Evolutionary conservation across 1,140 invertebrate species (phyloP).

Genomic region (Agraylea sexmaculata): DNA sequence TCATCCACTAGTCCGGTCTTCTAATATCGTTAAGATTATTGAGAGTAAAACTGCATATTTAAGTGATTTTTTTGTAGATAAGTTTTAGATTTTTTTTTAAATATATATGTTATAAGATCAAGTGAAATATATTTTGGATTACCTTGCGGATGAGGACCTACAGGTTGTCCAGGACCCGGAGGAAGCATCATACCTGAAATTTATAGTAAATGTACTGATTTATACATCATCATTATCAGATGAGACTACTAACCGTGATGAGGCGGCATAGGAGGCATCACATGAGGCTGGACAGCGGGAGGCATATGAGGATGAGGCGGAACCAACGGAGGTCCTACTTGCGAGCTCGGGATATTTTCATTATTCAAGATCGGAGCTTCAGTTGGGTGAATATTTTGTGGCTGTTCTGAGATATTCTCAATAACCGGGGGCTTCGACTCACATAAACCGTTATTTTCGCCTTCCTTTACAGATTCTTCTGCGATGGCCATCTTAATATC

Average conservation of each 20-base stretch:
- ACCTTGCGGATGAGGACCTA: constrained; percentile 29
- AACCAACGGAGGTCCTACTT: constrained; percentile 25
- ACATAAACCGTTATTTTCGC: constrained; percentile 11
- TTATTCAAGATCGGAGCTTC: constrained; percentile 24
- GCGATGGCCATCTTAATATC: background rate
- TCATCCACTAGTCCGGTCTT: no score
- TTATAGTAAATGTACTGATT: constrained; percentile 3
- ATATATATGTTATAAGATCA: no score
- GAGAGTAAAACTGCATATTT: no score
- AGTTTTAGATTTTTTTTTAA: no score
- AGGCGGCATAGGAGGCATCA: constrained; percentile 28
- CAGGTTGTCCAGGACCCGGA: constrained; percentile 33
- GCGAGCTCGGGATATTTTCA: constrained; percentile 28
- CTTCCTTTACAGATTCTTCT: background rate
- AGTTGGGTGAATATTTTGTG: constrained; percentile 26
- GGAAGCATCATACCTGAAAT: constrained; percentile 35
- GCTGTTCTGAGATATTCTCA: constrained; percentile 20
- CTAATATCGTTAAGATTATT: no score
- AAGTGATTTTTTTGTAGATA: constrained; percentile 5
- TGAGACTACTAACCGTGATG: constrained; percentile 26
- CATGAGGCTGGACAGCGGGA: constrained; percentile 23
- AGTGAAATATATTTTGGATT: constrained; percentile 17
- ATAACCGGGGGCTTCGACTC: constrained; percentile 24
- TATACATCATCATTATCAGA: background rate
- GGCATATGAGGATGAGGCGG: constrained; percentile 27